Percentiles rank a stretch among this genome's conserved stretches.
phyloP scores from a whole-genome alignment of 2,888 invertebrate genomes.

The Strigamia crassipes region DNA sequence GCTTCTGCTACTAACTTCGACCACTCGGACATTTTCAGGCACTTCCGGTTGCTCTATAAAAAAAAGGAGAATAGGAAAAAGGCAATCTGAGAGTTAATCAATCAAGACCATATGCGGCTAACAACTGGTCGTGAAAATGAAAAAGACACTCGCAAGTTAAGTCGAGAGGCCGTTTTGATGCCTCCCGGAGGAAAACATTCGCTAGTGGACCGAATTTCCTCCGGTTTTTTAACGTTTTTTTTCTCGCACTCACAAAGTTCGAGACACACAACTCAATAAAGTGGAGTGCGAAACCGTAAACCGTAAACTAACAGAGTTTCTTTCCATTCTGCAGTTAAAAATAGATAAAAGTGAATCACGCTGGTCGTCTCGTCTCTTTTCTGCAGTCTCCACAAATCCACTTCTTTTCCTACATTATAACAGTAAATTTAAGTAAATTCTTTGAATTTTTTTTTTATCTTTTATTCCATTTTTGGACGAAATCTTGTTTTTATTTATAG shows the following conservation, averaged over 20 bases:
- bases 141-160: not conserved
- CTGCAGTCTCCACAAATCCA: no score
- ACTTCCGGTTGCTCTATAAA: conserved; percentile 29
- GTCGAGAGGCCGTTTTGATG: conserved; percentile 24
- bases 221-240: not conserved
- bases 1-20: not conserved
- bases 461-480: not conserved
- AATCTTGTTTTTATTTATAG: not conserved
- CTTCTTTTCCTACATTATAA: not conserved
- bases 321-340: conserved; percentile 7
- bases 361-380: not conserved
- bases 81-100: conserved; percentile 10
- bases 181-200: not conserved
- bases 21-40: conserved; percentile 43
- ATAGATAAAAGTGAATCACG: conserved; percentile 13
- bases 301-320: conserved; percentile 14
- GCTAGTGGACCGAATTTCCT: not conserved
- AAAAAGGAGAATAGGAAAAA: not conserved
- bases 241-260: conserved; percentile 14
- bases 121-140: not conserved
- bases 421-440: not conserved
- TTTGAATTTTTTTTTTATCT: not conserved
- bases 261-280: conserved; percentile 20
- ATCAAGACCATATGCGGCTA: conserved; percentile 12
- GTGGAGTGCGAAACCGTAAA: conserved; percentile 12